A percentile compares a stretch with the other conserved stretches of the same genome.
These are phyloP conservation scores for Meiosimyza decipiens DNA, from an alignment of 2,888 invertebrate genomes.

Conservation along the genomic window DNA sequence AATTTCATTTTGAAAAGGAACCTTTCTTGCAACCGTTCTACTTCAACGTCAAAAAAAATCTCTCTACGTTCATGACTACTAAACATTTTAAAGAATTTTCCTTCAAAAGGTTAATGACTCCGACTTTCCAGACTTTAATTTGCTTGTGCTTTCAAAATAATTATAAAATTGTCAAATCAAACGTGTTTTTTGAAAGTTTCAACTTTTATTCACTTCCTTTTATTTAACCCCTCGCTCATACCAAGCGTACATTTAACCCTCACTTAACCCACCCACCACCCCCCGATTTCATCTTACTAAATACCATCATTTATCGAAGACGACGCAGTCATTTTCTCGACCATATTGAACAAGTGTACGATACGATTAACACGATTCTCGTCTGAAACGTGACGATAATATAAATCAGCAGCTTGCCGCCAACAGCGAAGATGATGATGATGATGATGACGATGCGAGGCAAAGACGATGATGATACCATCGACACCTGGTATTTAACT, in stretches of 20 bases:
- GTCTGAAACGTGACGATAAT: constrained; percentile 61
- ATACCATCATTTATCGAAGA: no score
- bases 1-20: no score
- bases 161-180: constrained; percentile 22
- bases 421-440: not conserved
- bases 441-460: not conserved
- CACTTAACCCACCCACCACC: not conserved
- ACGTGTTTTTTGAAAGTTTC: constrained; percentile 12
- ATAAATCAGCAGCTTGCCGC: constrained; percentile 49
- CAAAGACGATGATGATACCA: not conserved
- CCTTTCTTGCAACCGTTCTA: no score
- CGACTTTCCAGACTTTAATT: not conserved
- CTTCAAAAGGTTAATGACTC: not conserved
- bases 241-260: not conserved
- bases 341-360: constrained; percentile 31
- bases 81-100: no score
- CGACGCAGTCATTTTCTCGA: no score
- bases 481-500: constrained; percentile 36
- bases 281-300: no score
- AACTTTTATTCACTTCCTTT: not conserved
- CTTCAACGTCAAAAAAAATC: no score
- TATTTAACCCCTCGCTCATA: not conserved
- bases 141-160: constrained; percentile 4
- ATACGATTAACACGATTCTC: constrained; percentile 55
- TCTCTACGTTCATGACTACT: no score